Percentiles rank a stretch among this genome's conserved stretches.
These are phyloP conservation scores for Chitala chitala DNA, from an alignment of 2,113 vertebrate species.

Conservation along the genomic window DNA sequence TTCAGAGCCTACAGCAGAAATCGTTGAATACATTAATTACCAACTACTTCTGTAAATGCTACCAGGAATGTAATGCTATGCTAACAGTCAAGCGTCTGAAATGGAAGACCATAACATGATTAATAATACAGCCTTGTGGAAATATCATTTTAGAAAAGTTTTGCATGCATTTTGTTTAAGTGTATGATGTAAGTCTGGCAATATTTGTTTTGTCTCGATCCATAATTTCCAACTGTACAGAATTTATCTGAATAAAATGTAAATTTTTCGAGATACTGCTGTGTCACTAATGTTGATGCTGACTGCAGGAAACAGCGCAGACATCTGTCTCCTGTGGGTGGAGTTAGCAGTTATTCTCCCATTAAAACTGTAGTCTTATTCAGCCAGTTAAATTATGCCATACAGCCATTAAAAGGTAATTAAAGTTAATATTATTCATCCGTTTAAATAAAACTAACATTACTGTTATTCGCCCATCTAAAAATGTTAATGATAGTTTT, in stretches of 20 bases:
- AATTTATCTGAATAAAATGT: not conserved
- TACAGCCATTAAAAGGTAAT: not conserved
- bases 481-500: too few species aligned
- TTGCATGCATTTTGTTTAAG: too few species aligned
- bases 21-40: too few species aligned
- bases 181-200: too few species aligned
- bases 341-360: too few species aligned
- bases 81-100: too few species aligned
- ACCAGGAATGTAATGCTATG: too few species aligned
- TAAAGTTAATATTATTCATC: not conserved
- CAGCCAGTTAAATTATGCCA: not conserved
- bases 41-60: too few species aligned
- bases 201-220: too few species aligned
- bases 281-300: not conserved
- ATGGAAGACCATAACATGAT: not conserved
- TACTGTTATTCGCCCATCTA: conserved; percentile 6
- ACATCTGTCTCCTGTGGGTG: not conserved
- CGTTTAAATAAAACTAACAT: not conserved
- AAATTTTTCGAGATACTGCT: not conserved
- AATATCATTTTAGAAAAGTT: not conserved
- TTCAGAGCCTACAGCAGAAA: not conserved
- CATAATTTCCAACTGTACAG: too few species aligned
- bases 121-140: not conserved
- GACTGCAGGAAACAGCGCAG: not conserved
- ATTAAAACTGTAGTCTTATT: too few species aligned